phyloP scores from a whole-genome alignment of 2,888 invertebrate species.

The Oscheius onirici region DNA sequence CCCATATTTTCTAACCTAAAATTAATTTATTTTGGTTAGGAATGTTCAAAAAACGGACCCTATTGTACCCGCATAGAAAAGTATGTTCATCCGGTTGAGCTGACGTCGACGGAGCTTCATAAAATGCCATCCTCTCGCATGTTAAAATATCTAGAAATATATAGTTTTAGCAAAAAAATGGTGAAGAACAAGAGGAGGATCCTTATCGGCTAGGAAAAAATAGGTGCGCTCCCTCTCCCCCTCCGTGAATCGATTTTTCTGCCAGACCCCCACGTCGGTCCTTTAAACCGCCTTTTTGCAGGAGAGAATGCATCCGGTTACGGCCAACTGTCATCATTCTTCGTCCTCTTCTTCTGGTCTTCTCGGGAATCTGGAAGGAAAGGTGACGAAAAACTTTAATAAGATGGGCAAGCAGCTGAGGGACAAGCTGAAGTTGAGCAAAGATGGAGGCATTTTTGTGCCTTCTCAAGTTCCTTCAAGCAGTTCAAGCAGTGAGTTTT shows the following conservation, averaged over 20 bases:
- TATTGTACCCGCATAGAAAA: slow-evolving; percentile 49
- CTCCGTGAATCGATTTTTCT: slow-evolving; percentile 28
- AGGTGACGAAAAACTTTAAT: slow-evolving; percentile 21
- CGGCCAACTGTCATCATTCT: slow-evolving; percentile 2
- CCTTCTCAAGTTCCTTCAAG: slow-evolving; percentile 14
- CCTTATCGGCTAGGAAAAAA: slow-evolving; percentile 20
- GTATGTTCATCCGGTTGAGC: slow-evolving; percentile 55
- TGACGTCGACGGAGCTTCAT: slow-evolving; percentile 17
- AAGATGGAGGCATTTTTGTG: slow-evolving; percentile 8
- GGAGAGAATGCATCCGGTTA: slow-evolving; percentile 11
- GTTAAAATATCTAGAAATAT: not conserved
- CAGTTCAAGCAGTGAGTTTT: slow-evolving; percentile 17
- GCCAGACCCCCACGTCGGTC: not conserved
- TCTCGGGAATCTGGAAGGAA: slow-evolving; percentile 22
- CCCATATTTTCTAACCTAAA: slow-evolving; percentile 55
- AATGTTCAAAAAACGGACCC: slow-evolving; percentile 39
- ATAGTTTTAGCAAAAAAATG: not conserved
- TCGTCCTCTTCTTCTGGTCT: slow-evolving; percentile 8
- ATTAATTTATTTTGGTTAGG: too few species aligned
- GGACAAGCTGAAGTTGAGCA: not conserved
- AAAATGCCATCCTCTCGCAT: slow-evolving; percentile 32
- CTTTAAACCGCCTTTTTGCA: too few species aligned
- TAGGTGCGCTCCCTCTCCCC: slow-evolving; percentile 1
- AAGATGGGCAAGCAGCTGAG: slow-evolving; percentile 1
- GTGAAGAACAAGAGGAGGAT: not conserved